A percentile compares a stretch with the other conserved stretches of the same genome.
Conservation (phyloP, 2,888 invertebrate species). For the Sarcophaga rosellei region DNA sequence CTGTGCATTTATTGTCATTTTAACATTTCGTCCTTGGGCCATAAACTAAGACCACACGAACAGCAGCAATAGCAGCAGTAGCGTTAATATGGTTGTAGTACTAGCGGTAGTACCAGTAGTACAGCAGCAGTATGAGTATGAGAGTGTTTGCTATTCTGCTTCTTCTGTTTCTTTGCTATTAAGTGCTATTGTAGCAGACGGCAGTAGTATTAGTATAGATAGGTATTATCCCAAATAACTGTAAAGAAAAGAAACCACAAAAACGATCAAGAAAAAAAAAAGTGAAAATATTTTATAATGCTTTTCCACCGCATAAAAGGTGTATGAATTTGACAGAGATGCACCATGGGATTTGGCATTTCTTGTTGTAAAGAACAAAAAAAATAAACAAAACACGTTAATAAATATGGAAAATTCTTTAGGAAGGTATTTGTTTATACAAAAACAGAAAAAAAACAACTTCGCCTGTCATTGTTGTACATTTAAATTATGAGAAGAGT, state of each 20-base stretch:
- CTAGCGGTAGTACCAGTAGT: no score
- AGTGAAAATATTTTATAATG: slow-evolving; percentile 29
- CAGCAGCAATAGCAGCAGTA: slow-evolving; percentile 16
- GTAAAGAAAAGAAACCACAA: background rate
- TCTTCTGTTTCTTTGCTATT: background rate
- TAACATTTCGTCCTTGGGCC: slow-evolving; percentile 63
- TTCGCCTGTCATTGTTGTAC: background rate
- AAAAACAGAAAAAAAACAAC: background rate
- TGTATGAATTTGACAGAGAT: slow-evolving; percentile 15
- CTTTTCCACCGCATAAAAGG: slow-evolving; percentile 10
- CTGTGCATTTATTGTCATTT: slow-evolving; percentile 67
- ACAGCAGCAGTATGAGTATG: no score
- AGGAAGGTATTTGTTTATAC: background rate
- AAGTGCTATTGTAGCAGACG: background rate
- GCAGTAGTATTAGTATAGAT: background rate
- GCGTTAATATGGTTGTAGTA: background rate
- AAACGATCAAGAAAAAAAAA: slow-evolving; percentile 1
- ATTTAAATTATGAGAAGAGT: background rate
- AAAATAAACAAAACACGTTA: background rate
- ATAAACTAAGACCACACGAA: slow-evolving; percentile 30
- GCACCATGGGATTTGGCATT: slow-evolving; percentile 37
- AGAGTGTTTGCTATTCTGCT: background rate
- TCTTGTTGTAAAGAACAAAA: background rate
- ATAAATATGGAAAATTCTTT: background rate
- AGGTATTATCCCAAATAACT: background rate